phyloP scores from a whole-genome alignment of 2,888 invertebrate species.

The Homarus gammarus region DNA sequence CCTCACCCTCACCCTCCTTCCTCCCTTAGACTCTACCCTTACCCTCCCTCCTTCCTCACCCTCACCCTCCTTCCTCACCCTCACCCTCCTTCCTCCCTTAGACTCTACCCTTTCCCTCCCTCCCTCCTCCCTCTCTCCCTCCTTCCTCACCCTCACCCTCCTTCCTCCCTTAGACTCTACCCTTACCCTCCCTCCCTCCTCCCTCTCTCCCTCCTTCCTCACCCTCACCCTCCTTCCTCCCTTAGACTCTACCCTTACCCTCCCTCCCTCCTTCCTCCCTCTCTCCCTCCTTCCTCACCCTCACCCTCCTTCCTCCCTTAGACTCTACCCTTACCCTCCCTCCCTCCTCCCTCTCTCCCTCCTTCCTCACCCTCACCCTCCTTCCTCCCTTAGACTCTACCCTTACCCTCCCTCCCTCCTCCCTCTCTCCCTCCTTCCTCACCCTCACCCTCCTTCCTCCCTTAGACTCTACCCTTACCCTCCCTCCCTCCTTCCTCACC shows the following conservation, averaged over 20 bases:
- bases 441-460: no score
- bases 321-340: not conserved
- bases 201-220: not conserved
- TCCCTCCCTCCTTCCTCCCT: no score
- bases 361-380: not conserved
- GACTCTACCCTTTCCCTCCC: not conserved
- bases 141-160: not conserved
- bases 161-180: not conserved
- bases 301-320: no score
- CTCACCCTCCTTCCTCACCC: no score
- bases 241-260: no score
- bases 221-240: no score
- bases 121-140: no score
- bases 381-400: not conserved
- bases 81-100: not conserved
- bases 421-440: not conserved
- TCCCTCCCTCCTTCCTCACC: no score
- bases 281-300: no score
- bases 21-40: no score
- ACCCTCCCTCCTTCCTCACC: not conserved
- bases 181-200: not conserved
- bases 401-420: not conserved
- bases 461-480: not conserved
- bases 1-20: no score
- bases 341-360: not conserved